phyloP scores from a whole-genome alignment of 2,888 invertebrate species.

The Taenaris catops region DNA sequence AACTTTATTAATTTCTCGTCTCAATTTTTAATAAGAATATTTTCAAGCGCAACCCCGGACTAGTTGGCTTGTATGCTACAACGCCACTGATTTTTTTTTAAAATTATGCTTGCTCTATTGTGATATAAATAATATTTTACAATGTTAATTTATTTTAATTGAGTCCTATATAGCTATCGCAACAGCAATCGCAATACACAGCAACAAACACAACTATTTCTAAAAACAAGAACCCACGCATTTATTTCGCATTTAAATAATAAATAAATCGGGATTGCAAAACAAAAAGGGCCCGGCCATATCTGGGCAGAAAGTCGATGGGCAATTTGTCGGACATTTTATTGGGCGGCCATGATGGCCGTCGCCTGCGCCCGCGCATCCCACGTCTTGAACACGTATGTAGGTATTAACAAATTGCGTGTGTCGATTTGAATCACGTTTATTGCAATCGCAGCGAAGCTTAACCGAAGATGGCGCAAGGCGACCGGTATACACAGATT shows the following conservation, averaged over 20 bases:
- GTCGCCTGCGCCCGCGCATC: constrained; percentile 18
- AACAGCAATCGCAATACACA: too few species aligned
- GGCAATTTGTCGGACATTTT: constrained; percentile 35
- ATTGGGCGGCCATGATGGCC: constrained; percentile 27
- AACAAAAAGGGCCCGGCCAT: constrained; percentile 25
- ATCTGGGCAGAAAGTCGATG: constrained; percentile 22
- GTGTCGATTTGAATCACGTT: constrained; percentile 20
- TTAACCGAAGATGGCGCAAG: background rate
- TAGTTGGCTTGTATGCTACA: too few species aligned
- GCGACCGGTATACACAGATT: too few species aligned
- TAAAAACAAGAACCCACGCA: constrained; percentile 17
- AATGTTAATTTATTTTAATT: too few species aligned
- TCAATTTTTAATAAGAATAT: too few species aligned
- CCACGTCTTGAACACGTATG: constrained; percentile 12
- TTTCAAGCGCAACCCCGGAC: too few species aligned
- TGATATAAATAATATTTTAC: too few species aligned
- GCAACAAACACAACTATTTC: constrained; percentile 6
- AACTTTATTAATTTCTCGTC: too few species aligned
- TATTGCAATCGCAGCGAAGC: constrained; percentile 4
- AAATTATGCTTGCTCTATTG: too few species aligned
- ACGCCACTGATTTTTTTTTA: too few species aligned
- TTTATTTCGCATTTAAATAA: constrained; percentile 22
- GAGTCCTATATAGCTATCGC: too few species aligned
- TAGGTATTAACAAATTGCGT: constrained; percentile 21
- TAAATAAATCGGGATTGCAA: constrained; percentile 27